Conservation (phyloP, 2,113 vertebrate genomes). For the Xenus cinereus region DNA sequence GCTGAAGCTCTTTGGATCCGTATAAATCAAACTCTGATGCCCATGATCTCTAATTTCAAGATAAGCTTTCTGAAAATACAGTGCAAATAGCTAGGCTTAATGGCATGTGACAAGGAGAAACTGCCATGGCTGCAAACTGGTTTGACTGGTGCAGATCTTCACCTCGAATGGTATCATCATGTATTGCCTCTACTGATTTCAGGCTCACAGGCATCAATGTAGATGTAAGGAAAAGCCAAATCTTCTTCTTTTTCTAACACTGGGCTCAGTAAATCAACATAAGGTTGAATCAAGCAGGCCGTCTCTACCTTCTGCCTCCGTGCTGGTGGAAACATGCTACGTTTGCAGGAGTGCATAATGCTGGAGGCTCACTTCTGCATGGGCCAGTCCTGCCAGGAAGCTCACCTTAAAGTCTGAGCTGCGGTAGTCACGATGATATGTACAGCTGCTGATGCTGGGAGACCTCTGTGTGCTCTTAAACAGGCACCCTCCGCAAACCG, state of each 20-base stretch:
- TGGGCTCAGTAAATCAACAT: background rate
- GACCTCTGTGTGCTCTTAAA: background rate
- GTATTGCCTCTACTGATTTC: background rate
- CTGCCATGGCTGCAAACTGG: background rate
- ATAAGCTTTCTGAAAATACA: background rate
- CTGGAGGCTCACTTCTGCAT: background rate
- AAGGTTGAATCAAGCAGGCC: background rate
- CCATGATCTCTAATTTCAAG: background rate
- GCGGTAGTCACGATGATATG: fast-evolving
- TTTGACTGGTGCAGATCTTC: background rate
- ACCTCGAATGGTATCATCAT: background rate
- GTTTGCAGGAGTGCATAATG: background rate
- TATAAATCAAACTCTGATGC: background rate
- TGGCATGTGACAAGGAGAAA: background rate
- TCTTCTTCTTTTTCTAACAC: background rate
- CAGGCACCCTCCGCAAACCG: background rate
- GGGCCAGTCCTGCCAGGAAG: background rate
- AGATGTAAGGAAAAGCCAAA: background rate
- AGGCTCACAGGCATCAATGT: background rate
- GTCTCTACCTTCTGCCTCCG: background rate
- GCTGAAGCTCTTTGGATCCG: background rate
- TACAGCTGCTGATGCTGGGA: background rate
- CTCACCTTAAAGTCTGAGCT: background rate
- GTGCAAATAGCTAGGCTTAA: background rate
- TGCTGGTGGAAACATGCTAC: background rate